Evolutionary conservation across 2,113 vertebrate genomes (phyloP), one percentile per base, ranked within the genome.

Genomic region (Chloropsis hardwickii): DNA sequence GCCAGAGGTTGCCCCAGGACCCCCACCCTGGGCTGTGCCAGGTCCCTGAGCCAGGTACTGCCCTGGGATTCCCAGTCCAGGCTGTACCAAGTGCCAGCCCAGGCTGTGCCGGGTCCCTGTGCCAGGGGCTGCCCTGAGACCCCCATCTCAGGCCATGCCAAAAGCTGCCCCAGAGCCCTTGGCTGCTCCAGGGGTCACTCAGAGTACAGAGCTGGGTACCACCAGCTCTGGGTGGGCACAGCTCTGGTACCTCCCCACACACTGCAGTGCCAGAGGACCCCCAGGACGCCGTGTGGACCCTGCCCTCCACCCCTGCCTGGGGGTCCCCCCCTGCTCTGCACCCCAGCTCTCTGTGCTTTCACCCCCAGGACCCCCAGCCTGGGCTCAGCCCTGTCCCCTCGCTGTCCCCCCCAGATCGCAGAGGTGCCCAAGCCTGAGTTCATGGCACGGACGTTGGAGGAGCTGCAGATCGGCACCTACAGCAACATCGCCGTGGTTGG

Each of bases 341-440:
- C 44, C 39, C 14, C 65, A 61, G 27, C 5, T 3, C 72, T 74
- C 40, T 79, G 48, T 72, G 35, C 71, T 67, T 56, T 62, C 70
- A 13, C 78, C 66, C 21, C 40, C 69, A 73, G 69, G 8, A 57
- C 50, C 45, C 37, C 37, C 37, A 37, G 37, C 37, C 23, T 2
- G 69, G 11, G 44, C 86, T 94, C 88, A 94, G 69, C 87, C 5
- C 69, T 79, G 87, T 89, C 57, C 65, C 88, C 65, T 93, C 57
- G 42, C 64, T 56, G 2, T 90, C 90, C 42, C 96, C 96, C 95
- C 39, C 95, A 99, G 99, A 99, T 99, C 91, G 98, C 99, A 6
- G 99, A 99, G 97, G 99, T 99, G 96, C 99, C 99, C 37, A 99
- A 99, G 94, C 99, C 99, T 1, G 98, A 98, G 4, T 99, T 99